Evolutionary conservation across 53 echinoderm and acorn worm species (phyloP).

Genomic region (Crossaster papposus): DNA sequence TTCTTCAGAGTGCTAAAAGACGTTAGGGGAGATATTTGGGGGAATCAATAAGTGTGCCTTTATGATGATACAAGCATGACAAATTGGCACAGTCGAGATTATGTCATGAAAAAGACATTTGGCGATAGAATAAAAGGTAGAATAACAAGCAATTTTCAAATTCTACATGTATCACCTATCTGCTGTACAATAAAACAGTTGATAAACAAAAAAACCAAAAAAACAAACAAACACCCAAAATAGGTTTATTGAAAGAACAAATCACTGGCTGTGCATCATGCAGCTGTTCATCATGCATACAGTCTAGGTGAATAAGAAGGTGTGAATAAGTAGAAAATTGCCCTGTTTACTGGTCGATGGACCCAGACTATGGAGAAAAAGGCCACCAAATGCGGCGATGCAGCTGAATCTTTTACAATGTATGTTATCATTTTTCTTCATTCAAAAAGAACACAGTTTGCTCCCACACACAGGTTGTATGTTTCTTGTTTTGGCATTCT

Average conservation of each 20-base stretch:
- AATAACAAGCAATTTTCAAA: too few relatives aligned
- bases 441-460: neutral
- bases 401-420: neutral
- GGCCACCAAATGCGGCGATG: neutral
- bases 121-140: too few relatives aligned
- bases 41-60: too few relatives aligned
- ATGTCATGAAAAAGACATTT: too few relatives aligned
- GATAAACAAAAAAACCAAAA: neutral
- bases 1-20: neutral
- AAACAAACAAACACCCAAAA: neutral
- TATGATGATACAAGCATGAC: too few relatives aligned
- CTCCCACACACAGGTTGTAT: neutral
- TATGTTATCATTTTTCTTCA: neutral
- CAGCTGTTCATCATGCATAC: neutral
- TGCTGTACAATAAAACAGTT: neutral
- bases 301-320: neutral
- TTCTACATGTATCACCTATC: too few relatives aligned
- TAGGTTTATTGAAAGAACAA: too few relatives aligned
- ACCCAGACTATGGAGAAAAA: neutral
- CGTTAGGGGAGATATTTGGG: neutral
- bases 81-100: too few relatives aligned
- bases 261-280: too few relatives aligned
- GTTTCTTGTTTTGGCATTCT: neutral
- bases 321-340: conserved; percentile 53
- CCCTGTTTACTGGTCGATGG: neutral